Evolutionary conservation across 2,113 vertebrate species (phyloP), one percentile per base, ranked within the genome.

Genomic region (Lota lota): DNA sequence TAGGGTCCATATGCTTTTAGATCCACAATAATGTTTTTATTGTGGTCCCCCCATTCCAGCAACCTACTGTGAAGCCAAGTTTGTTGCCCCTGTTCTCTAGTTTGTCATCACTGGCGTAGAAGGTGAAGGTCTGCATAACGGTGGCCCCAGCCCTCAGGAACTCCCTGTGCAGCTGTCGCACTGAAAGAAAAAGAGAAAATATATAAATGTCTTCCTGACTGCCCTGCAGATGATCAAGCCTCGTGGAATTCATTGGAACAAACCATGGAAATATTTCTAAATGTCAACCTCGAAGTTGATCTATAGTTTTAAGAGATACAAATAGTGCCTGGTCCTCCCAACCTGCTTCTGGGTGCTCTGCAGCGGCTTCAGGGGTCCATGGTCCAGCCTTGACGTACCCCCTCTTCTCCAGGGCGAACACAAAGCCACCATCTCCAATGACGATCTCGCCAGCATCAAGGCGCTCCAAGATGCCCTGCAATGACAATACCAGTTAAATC

Each of bases 31-130:
- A 2, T 47, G 40, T 47, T 47, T 47, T 47, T 12, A 10, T 47
- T 47, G 12, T 47, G 28, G 28, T 47, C 64, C 21, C 60, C 1
- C 11, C 50, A 58, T 20, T 33, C 28, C 28, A 33, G 28, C 40
- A 59, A 93, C 95, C 93, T 76, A 99, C 97, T 6, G 91, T 95
- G 88, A 94, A 87, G 75, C 88, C 90, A 67, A 96, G 91, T 7
- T 94, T 93, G 91, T 98, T 97, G 61, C 97, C 97, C 24, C 97
- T 93, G 92, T 99, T 99, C 89, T 97, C 94, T 81, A 99, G 91
- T 84, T 99, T 99, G 85, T 99, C 97, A 18, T 99, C 96, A 68
- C 95, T 98, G 56, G 96, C 96, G n/a, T 99, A 99, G 87, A 99
- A 99, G 28, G 94, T 98, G 83, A 99, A 98, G 1, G 97, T 96